Percentiles rank a stretch among this genome's conserved stretches.
These are phyloP conservation scores for Tragelaphus buxtoni DNA, from an alignment of 2,113 vertebrate species.

Conservation along the genomic window DNA sequence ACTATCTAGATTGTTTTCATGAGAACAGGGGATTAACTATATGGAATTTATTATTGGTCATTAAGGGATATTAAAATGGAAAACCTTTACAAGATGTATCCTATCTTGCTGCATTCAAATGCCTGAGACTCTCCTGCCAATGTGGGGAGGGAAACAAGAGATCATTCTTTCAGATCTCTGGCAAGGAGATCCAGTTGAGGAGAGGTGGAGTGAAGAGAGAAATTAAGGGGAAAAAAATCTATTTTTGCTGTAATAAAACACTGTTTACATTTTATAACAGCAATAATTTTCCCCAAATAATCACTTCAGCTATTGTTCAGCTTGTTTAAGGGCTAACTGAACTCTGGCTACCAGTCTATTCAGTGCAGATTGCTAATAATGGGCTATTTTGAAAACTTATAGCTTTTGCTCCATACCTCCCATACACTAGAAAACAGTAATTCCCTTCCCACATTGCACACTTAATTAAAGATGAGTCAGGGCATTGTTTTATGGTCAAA, in stretches of 20 bases:
- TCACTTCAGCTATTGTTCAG: constrained; percentile 49
- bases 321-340: constrained; percentile 57
- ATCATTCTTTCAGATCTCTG: neutral
- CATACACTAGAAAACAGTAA: constrained; percentile 47
- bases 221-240: neutral
- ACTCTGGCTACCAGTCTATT: constrained; percentile 38
- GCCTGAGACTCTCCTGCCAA: neutral
- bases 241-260: constrained; percentile 54
- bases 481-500: constrained; percentile 55
- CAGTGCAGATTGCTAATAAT: constrained; percentile 45
- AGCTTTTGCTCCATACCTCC: constrained; percentile 32
- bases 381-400: constrained; percentile 55
- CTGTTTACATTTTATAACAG: constrained; percentile 49
- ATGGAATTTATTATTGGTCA: constrained; percentile 53
- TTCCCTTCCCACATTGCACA: constrained; percentile 55
- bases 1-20: constrained; percentile 63
- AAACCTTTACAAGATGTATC: constrained; percentile 50
- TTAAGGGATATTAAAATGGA: constrained; percentile 56
- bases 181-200: neutral
- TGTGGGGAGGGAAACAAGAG: neutral
- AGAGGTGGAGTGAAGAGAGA: neutral
- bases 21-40: constrained; percentile 67
- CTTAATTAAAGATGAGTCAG: constrained; percentile 66
- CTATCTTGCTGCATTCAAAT: neutral
- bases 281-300: constrained; percentile 60